Percentiles rank a stretch among this genome's conserved stretches.
Evolutionary conservation across 1,140 invertebrate species (phyloP).

Genomic region (Pinna nobilis): DNA sequence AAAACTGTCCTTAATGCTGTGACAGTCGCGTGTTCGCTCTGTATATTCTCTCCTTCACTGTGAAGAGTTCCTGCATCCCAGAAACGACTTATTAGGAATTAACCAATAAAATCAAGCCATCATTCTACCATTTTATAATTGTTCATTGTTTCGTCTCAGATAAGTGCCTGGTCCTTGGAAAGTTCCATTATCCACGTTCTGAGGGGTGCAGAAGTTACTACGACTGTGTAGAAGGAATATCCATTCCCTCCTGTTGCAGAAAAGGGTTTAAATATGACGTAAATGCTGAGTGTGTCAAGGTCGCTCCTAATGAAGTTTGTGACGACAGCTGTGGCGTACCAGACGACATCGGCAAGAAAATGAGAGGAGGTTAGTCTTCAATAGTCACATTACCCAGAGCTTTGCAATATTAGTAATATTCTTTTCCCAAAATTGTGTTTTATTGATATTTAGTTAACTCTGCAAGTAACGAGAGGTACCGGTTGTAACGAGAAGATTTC

Average conservation of each 20-base stretch:
- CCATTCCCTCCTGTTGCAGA: constrained; percentile 23
- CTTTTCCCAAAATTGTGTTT: background rate
- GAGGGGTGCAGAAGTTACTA: constrained; percentile 20
- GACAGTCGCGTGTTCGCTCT: no score
- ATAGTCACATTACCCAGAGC: no score
- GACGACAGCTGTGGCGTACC: constrained; percentile 20
- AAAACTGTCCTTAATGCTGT: no score
- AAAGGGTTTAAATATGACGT: constrained; percentile 23
- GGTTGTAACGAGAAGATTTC: no score
- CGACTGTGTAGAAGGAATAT: constrained; percentile 31
- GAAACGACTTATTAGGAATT: no score
- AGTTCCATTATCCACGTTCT: constrained; percentile 4
- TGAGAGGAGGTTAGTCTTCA: background rate
- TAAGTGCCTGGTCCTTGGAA: constrained; percentile 16
- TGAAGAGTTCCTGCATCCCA: no score
- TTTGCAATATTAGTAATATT: background rate
- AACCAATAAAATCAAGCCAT: no score
- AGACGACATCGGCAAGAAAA: background rate
- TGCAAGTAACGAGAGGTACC: no score
- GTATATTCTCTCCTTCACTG: no score
- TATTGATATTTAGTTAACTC: background rate
- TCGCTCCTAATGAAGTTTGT: background rate
- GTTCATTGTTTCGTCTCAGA: constrained; percentile 1
- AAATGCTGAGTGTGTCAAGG: background rate
- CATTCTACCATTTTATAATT: background rate